Evolutionary conservation across 2,797 vertebrate species (phyloP).

Genomic region (Muscicapa comitata): DNA sequence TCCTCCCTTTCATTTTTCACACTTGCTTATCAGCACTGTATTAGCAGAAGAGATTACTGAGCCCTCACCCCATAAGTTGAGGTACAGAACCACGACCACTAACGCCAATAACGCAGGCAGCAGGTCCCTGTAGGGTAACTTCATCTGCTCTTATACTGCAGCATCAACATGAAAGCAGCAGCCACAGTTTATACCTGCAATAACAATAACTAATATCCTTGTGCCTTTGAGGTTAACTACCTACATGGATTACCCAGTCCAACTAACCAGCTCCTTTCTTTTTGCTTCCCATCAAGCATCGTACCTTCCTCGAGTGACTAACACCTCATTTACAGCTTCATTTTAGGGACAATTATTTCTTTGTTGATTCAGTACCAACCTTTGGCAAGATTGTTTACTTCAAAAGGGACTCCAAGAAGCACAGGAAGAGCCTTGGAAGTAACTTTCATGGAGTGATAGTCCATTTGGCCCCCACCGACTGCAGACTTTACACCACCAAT

Average conservation of each 20-base stretch:
- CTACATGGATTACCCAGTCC: not conserved
- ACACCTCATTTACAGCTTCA: not conserved
- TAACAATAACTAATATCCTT: not conserved
- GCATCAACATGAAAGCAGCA: slow-evolving; percentile 2
- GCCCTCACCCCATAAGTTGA: not conserved
- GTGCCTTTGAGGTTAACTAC: not conserved
- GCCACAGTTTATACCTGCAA: not conserved
- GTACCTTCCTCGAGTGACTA: not conserved
- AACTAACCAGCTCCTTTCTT: not conserved
- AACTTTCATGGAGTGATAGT: not conserved
- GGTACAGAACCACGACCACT: slow-evolving; percentile 1
- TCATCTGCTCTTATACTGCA: slow-evolving; percentile 23
- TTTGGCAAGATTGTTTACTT: not conserved
- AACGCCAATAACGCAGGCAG: not conserved
- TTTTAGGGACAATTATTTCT: not conserved
- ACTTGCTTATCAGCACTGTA: slow-evolving; percentile 65
- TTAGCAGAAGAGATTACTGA: slow-evolving; percentile 63
- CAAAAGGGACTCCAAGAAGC: not conserved
- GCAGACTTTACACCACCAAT: not conserved
- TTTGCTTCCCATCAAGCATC: not conserved
- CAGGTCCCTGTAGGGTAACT: slow-evolving; percentile 27
- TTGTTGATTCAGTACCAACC: not conserved
- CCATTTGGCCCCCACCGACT: not conserved
- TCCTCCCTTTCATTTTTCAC: slow-evolving; percentile 72
- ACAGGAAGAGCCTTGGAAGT: not conserved